Conservation (phyloP, 2,113 vertebrate species). For the Ailurus styani region DNA sequence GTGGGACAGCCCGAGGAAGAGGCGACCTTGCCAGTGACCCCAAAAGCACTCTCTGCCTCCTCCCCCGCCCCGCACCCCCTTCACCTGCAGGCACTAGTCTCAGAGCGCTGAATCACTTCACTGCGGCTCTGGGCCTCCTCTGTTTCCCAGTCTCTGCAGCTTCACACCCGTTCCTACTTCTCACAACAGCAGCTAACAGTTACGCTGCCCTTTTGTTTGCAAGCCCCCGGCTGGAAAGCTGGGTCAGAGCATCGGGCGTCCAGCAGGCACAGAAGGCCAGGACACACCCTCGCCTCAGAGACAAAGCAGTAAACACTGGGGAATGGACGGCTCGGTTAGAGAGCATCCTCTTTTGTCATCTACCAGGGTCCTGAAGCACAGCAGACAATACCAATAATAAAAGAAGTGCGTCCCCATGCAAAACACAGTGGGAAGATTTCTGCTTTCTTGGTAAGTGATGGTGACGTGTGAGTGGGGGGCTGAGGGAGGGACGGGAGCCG, state of each 20-base stretch:
- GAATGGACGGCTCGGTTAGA: accelerated
- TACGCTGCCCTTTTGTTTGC: neutral
- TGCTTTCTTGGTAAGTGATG: neutral
- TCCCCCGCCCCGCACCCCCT: neutral
- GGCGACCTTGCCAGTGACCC: neutral
- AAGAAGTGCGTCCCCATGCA: accelerated
- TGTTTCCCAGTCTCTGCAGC: neutral
- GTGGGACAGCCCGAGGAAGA: neutral
- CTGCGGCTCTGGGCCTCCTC: neutral
- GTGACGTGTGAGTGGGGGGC: no score
- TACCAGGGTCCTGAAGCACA: neutral
- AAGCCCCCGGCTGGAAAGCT: neutral
- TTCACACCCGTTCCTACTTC: neutral
- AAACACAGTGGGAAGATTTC: accelerated
- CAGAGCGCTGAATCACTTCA: neutral
- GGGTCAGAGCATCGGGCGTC: neutral
- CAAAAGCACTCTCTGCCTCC: no score
- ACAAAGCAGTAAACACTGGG: neutral
- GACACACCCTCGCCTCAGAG: neutral
- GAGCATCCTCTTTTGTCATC: neutral
- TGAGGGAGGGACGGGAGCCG: neutral
- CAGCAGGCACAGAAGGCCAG: neutral
- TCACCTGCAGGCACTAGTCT: no score
- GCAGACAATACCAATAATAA: accelerated
- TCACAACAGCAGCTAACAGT: neutral